phyloP scores from a whole-genome alignment of 2,888 invertebrate species.

The Agrypnus murinus region DNA sequence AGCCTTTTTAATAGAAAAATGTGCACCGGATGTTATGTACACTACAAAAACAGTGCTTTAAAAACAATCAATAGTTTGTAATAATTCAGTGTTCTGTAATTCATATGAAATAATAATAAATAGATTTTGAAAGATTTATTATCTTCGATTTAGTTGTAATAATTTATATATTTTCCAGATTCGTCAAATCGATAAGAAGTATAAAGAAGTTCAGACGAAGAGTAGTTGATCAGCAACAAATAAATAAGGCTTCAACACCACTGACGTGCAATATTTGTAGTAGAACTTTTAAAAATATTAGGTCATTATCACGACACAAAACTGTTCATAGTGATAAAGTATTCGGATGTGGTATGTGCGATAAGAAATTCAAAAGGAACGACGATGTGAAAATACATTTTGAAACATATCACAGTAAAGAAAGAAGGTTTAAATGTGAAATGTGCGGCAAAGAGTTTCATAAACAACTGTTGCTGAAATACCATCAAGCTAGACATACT shows the following conservation, averaged over 20 bases:
- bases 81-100: too few species aligned
- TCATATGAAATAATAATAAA: too few species aligned
- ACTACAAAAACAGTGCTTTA: too few species aligned
- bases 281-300: conserved; percentile 33
- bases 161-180: conserved; percentile 39
- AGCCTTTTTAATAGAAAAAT: too few species aligned
- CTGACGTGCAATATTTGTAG: conserved; percentile 28
- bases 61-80: too few species aligned
- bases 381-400: conserved; percentile 68
- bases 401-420: conserved; percentile 3
- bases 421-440: conserved; percentile 30
- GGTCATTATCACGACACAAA: conserved; percentile 32
- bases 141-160: too few species aligned
- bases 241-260: not conserved
- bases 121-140: too few species aligned
- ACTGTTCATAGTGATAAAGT: conserved; percentile 38
- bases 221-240: not conserved
- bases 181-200: conserved; percentile 20
- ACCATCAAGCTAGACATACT: conserved; percentile 53
- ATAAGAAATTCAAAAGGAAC: conserved; percentile 48
- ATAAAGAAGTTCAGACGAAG: conserved; percentile 54
- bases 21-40: too few species aligned
- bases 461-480: conserved; percentile 48
- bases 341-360: conserved; percentile 47
- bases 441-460: conserved; percentile 48